These are phyloP conservation scores for Dione juno DNA, from an alignment of 2,888 invertebrate genomes.

Conservation along the genomic window DNA sequence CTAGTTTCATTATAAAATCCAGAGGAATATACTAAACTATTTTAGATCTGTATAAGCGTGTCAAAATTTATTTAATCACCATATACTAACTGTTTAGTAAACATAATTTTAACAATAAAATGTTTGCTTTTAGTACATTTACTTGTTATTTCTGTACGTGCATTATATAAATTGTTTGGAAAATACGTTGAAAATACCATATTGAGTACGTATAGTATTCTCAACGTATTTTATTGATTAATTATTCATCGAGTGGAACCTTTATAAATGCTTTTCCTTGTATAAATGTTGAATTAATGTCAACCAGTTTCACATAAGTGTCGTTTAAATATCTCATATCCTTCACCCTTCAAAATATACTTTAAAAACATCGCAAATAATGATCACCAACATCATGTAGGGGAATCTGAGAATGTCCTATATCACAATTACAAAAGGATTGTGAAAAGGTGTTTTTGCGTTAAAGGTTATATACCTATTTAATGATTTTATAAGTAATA, in stretches of 20 bases:
- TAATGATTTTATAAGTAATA: no score
- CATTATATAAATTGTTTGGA: background rate
- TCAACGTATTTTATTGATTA: constrained; percentile 3
- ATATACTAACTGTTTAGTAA: background rate
- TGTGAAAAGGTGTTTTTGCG: no score
- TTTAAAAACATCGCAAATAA: no score
- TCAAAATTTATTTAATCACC: no score
- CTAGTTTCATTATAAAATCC: no score
- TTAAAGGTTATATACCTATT: no score
- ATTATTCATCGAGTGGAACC: constrained; percentile 7
- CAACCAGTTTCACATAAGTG: background rate
- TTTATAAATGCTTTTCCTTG: constrained; percentile 8
- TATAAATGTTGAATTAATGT: constrained; percentile 10
- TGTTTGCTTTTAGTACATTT: no score
- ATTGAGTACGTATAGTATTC: background rate
- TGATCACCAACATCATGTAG: no score
- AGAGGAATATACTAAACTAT: background rate
- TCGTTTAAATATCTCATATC: background rate
- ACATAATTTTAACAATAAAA: background rate
- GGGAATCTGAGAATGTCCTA: no score
- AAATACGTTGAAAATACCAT: background rate
- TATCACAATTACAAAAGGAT: no score
- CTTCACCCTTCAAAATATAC: background rate
- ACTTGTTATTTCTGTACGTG: no score
- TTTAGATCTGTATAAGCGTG: background rate